phyloP scores from a whole-genome alignment of 2,113 vertebrate genomes.

The Proterorhinus semilunaris region DNA sequence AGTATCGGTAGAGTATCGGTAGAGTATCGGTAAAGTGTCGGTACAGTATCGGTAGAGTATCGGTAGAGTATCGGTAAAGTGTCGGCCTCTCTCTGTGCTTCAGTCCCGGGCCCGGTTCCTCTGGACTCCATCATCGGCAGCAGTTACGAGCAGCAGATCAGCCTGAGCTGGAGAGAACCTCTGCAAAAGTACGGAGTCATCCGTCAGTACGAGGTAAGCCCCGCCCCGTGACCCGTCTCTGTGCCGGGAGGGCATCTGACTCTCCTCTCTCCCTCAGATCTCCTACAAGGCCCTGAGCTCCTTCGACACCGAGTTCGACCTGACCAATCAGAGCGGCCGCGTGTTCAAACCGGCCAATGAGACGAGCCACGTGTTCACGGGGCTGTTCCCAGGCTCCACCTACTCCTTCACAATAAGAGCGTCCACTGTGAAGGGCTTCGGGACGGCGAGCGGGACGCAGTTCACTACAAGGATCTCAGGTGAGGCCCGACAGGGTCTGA shows the following conservation, averaged over 20 bases:
- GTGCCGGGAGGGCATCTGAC: no score
- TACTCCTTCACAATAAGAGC: conserved; percentile 96
- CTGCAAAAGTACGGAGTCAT: conserved; percentile 91
- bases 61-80: no score
- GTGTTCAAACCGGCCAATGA: conserved; percentile 93
- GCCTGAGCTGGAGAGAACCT: conserved; percentile 92
- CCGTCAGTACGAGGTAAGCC: conserved; percentile 89
- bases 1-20: no score
- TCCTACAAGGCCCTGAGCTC: conserved; percentile 97
- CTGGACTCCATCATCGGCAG: conserved; percentile 89
- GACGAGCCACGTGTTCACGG: conserved; percentile 88
- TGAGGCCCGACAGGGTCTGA: conserved; percentile 50
- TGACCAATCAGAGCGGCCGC: conserved; percentile 94
- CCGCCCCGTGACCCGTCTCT: background rate
- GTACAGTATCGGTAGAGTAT: no score
- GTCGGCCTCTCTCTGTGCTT: background rate
- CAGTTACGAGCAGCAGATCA: conserved; percentile 94
- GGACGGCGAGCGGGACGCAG: conserved; percentile 87
- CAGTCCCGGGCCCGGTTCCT: conserved; percentile 90
- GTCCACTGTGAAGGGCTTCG: conserved; percentile 93
- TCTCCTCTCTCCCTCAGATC: conserved; percentile 75
- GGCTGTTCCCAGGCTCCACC: conserved; percentile 92
- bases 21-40: no score
- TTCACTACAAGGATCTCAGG: conserved; percentile 98
- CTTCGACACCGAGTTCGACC: conserved; percentile 94